phyloP scores from a whole-genome alignment of 2,113 vertebrate species.

The Menidia beryllina region DNA sequence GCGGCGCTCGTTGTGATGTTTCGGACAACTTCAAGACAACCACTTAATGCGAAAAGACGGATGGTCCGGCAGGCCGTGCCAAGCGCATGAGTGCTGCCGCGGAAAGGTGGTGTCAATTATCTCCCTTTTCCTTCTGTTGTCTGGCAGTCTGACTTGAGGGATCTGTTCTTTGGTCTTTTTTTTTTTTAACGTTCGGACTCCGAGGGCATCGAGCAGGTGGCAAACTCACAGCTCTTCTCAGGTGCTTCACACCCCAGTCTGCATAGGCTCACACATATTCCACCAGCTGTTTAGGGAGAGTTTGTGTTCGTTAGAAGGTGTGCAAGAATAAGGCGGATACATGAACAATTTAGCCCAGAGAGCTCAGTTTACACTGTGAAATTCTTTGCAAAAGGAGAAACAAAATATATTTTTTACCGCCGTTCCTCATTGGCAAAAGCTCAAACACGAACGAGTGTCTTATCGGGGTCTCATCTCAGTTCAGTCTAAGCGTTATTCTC shows the following conservation, averaged over 20 bases:
- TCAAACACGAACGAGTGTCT: too few relatives aligned
- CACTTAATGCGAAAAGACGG: slow-evolving; percentile 10
- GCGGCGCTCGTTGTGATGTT: background rate
- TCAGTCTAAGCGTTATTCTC: too few relatives aligned
- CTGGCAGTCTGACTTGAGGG: slow-evolving; percentile 8
- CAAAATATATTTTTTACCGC: too few relatives aligned
- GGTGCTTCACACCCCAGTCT: slow-evolving; percentile 30
- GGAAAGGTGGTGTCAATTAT: slow-evolving; percentile 24
- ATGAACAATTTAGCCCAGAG: too few relatives aligned
- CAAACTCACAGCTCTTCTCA: slow-evolving; percentile 35
- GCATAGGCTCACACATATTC: slow-evolving; percentile 29
- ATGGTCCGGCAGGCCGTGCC: background rate
- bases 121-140: slow-evolving; percentile 8
- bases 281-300: slow-evolving; percentile 42
- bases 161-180: slow-evolving; percentile 49
- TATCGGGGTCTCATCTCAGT: too few relatives aligned
- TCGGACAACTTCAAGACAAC: slow-evolving; percentile 9
- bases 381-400: too few relatives aligned
- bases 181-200: slow-evolving; percentile 46
- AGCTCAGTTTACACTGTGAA: too few relatives aligned
- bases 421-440: too few relatives aligned
- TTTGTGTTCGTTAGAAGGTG: background rate
- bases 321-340: too few relatives aligned
- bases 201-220: slow-evolving; percentile 54
- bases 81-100: slow-evolving; percentile 18